Percentiles rank a stretch among this genome's conserved stretches.
Conservation (phyloP, 1,140 invertebrate genomes). For the Berghia stephanieae region DNA sequence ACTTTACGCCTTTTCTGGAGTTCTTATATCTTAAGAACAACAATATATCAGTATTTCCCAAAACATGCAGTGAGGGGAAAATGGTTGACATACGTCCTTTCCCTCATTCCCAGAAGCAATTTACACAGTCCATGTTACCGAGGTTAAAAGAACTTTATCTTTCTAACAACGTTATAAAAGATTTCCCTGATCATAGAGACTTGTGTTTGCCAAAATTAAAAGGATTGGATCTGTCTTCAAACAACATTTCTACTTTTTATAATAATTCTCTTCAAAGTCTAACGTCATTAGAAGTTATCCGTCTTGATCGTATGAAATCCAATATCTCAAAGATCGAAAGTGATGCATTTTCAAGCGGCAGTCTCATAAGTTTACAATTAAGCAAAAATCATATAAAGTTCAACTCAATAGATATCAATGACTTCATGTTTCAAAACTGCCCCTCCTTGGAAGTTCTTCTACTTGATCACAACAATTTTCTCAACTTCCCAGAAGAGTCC, state of each 20-base stretch:
- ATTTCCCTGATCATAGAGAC: not conserved
- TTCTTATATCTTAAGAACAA: conserved; percentile 10
- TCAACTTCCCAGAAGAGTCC: not conserved
- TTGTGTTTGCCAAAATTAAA: not conserved
- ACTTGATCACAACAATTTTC: not conserved
- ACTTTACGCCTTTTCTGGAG: not conserved
- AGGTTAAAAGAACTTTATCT: not conserved
- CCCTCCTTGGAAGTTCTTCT: not conserved
- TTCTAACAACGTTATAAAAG: not conserved
- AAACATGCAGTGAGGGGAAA: not conserved
- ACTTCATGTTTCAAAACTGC: not conserved
- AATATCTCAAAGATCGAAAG: not conserved
- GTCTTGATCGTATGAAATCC: not conserved
- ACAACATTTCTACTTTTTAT: conserved; percentile 12
- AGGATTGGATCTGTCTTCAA: not conserved
- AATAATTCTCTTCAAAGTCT: not conserved
- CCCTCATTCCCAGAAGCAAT: not conserved
- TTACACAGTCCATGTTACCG: not conserved
- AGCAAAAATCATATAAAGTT: conserved; percentile 14
- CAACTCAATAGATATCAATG: not conserved
- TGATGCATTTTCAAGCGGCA: not conserved
- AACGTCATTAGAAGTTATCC: not conserved
- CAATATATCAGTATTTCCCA: conserved; percentile 1
- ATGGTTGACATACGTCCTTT: not conserved
- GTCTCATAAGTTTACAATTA: conserved; percentile 9